Evolutionary conservation across 2,113 vertebrate species (phyloP), one percentile per base, ranked within the genome.

Genomic region (Gymnorhina tibicen): DNA sequence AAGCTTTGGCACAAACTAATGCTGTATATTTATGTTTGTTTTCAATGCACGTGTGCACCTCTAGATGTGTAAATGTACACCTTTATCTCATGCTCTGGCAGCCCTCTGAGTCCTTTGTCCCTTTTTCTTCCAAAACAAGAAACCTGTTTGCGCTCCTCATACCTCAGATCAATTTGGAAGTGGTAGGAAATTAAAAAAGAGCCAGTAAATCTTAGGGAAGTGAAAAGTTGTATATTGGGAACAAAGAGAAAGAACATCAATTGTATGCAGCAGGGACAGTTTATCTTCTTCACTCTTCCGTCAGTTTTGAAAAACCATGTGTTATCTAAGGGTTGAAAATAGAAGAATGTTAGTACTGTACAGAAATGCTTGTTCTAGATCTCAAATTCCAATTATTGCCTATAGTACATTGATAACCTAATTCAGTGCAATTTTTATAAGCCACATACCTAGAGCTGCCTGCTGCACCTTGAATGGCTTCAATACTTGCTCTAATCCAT

Each of bases 401-500:
- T 63, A 8, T 59, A 95, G 53, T 66, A 58, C 58, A 93, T 39
- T 82, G 81, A 62, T 63, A 97, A 76, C 63, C 93, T 74, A 92
- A 82, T 91, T 93, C 68, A 87, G 62, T 67, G 41, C 75, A 94
- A 75, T 72, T 85, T 94, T 84, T 77, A 85, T 47, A 87, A 96
- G 87, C 81, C 80, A 50, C 28, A 60, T 80, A 87, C 73, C 81
- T 91, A 56, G 84, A 89, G 80, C 83, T 95, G 75, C 91, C 79
- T 96, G 84, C 93, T 96, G 95, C 97, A 97, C 93, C 94, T 94
- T 89, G 77, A 50, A 94, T 86, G 89, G 91, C 97, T 98, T 96
- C 97, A 95, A 96, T 97, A 92, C 93, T 93, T 95, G 97, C 95
- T 98, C 90, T 97, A 98, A 98, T 97, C 95, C 37, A 93, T 96